Evolutionary conservation across 2,888 invertebrate genomes (phyloP), one percentile per base, ranked within the genome.

Genomic region (Amblyteles armatorius): DNA sequence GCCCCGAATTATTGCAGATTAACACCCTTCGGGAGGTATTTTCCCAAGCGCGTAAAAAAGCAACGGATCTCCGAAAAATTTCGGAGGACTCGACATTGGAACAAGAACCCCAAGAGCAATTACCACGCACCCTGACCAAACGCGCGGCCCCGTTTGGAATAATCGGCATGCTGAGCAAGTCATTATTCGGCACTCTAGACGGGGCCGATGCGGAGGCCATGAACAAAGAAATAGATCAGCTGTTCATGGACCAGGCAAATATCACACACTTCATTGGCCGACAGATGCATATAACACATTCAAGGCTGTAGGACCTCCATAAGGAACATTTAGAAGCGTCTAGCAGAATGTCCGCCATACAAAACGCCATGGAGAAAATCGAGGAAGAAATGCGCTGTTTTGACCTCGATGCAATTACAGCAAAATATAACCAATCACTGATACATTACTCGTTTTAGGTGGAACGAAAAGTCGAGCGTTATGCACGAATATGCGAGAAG

Each of bases 261-360:
- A 13, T 69, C 0, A 79, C 79, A 0, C 73, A 73, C 1, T 13
- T 80, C 1, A 50, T 63, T 0, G 40, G 29, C 0, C 33, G 65
- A 26, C 73, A 73, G 19, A 80, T 80, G 73, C 80, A 80, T 16
- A 80, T 80, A 1, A 33, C 60, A 0, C 26, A 1, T 4, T 80
- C 73, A 7, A n/a, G 40, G 1, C 4, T 80, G 6, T 67, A 80
- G 22, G 3, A 16, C 6, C 13, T 80, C 1, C 80, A 80, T 9
- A 26, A 65, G 3, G 40, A 52, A n/a, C 36, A 71, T 22, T 6
- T 60, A 0, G n/a, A 4, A 0, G 71, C 71, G 13, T 6, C 48
- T 0, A 29, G 33, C 3, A 76, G 65, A 5, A 29, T 29, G 3
- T 29, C 29, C 3, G 29, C 29, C 29, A 29, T 29, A 29, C 29